phyloP scores from a whole-genome alignment of 1,140 invertebrate species.

The Brachionus calyciflorus region DNA sequence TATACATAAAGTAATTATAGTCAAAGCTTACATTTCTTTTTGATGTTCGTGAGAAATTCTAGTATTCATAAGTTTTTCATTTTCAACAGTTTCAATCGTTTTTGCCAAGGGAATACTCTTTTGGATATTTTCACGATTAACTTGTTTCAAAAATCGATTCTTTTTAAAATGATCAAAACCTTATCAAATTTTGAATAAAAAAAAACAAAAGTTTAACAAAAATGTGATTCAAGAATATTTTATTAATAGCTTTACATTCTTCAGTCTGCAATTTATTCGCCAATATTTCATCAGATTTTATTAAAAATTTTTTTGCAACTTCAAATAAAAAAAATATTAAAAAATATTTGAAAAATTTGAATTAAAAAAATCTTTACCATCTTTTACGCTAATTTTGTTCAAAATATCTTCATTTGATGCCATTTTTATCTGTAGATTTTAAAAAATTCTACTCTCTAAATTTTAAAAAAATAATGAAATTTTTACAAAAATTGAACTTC shows the following conservation, averaged over 20 bases:
- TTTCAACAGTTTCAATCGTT: neutral
- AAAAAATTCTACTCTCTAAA: too few relatives aligned
- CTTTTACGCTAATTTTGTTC: neutral
- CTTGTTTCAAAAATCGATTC: slow-evolving; percentile 21
- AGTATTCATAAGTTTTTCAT: neutral
- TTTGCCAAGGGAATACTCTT: slow-evolving; percentile 27
- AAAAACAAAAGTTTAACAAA: neutral
- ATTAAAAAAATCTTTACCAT: neutral
- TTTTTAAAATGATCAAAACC: slow-evolving; percentile 26
- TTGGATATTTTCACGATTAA: neutral
- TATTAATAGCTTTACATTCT: slow-evolving; percentile 24
- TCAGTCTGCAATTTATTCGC: slow-evolving; percentile 27
- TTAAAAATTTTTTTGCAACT: slow-evolving; percentile 1
- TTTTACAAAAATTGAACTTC: too few relatives aligned
- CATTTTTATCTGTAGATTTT: too few relatives aligned
- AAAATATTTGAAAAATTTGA: neutral
- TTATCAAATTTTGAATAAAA: neutral
- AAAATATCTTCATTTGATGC: neutral
- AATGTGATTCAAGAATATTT: too few relatives aligned
- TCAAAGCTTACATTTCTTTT: neutral
- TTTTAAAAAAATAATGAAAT: too few relatives aligned
- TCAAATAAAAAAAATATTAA: neutral
- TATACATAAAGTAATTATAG: too few relatives aligned
- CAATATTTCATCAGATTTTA: slow-evolving; percentile 21
- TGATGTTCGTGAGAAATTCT: neutral